A percentile compares a stretch with the other conserved stretches of the same genome.
These are phyloP conservation scores for Caerostris extrusa DNA, from an alignment of 1,140 invertebrate genomes.

Conservation along the genomic window DNA sequence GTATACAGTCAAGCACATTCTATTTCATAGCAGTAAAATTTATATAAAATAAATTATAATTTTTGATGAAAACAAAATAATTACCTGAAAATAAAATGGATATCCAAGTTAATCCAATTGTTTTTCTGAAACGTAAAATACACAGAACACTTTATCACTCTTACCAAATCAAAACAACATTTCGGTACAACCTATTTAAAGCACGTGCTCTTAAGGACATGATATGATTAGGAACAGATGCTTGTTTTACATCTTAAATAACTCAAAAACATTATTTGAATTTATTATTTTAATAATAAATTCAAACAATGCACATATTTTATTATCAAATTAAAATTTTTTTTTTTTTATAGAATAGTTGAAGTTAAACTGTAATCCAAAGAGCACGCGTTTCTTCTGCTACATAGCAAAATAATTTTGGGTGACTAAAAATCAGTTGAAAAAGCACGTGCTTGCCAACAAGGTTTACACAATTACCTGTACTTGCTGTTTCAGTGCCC, in stretches of 20 bases:
- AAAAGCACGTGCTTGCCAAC: constrained; percentile 57
- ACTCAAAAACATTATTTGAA: too few species aligned
- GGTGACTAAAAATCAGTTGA: neutral
- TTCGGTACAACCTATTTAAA: neutral
- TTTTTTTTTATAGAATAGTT: neutral
- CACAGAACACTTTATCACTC: too few species aligned
- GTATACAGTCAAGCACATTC: too few species aligned
- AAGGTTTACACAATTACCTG: constrained; percentile 42
- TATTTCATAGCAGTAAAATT: too few species aligned
- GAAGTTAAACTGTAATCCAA: neutral
- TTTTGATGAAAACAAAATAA: neutral
- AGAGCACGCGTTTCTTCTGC: neutral
- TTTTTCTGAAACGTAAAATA: too few species aligned
- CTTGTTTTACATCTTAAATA: too few species aligned
- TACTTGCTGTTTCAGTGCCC: constrained; percentile 48
- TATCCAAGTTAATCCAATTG: neutral
- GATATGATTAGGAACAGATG: too few species aligned
- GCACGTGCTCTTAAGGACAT: neutral
- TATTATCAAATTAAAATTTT: neutral
- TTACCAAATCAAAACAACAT: neutral
- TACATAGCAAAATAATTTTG: neutral
- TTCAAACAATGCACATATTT: too few species aligned
- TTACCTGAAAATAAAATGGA: neutral
- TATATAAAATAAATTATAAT: too few species aligned
- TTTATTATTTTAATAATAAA: too few species aligned